Evolutionary conservation across 2,113 vertebrate genomes (phyloP).

Genomic region (Climacteris rufus): DNA sequence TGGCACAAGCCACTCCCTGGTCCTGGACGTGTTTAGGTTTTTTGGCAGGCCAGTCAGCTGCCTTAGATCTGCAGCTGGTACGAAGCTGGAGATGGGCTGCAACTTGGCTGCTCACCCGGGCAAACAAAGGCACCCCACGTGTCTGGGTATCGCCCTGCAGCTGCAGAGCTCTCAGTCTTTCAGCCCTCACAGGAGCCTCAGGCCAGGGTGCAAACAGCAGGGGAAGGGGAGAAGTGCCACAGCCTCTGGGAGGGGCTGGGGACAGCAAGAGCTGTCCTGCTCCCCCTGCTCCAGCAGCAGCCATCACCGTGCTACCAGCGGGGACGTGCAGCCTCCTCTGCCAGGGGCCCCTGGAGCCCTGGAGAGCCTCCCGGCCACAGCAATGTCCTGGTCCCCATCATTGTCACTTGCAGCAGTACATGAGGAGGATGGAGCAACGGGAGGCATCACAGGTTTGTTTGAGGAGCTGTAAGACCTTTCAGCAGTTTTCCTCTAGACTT

Average conservation of each 20-base stretch:
- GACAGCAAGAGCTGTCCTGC: not conserved
- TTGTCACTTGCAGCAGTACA: not conserved
- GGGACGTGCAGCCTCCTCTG: not conserved
- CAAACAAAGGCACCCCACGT: not conserved
- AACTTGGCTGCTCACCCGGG: constrained; percentile 33
- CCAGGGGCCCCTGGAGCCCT: not conserved
- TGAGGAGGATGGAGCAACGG: fast-evolving
- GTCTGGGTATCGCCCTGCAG: not conserved
- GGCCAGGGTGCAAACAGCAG: not conserved
- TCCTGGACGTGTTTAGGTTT: not conserved
- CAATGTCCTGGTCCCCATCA: not conserved
- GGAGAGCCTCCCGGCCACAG: not conserved
- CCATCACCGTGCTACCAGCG: not conserved
- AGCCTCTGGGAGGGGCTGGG: not conserved
- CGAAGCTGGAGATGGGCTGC: constrained; percentile 31
- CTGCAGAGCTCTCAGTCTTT: not conserved
- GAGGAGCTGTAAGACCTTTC: not conserved
- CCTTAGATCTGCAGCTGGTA: constrained; percentile 37
- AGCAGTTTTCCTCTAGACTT: not conserved
- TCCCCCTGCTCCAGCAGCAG: not conserved
- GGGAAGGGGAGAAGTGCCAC: not conserved
- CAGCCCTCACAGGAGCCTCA: not conserved
- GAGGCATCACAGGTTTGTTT: not conserved
- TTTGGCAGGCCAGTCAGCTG: constrained; percentile 21
- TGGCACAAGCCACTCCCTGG: constrained; percentile 49